These are phyloP conservation scores for Lepilemur ruficaudatus DNA, from an alignment of 2,797 vertebrate genomes.

Conservation along the genomic window DNA sequence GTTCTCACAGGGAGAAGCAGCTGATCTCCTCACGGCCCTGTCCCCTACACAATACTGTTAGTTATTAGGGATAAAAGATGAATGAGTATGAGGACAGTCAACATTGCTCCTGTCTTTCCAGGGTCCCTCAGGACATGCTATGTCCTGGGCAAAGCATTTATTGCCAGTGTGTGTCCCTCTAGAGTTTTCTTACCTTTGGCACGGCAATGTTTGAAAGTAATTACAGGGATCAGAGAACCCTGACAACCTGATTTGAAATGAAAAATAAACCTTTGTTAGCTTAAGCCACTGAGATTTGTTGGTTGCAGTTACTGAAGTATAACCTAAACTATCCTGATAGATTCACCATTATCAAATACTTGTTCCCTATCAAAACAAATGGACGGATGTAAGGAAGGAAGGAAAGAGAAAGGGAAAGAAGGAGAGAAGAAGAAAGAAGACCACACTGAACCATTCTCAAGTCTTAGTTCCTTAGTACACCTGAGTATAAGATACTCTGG, in stretches of 20 bases:
- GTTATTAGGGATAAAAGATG: background rate
- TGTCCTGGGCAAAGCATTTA: background rate
- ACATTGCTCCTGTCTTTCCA: background rate
- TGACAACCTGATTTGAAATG: background rate
- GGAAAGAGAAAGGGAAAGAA: background rate
- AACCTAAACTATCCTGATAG: background rate
- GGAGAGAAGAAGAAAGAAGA: background rate
- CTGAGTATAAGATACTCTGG: background rate
- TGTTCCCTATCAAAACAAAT: background rate
- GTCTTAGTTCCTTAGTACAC: background rate
- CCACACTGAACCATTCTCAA: background rate
- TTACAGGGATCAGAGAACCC: background rate
- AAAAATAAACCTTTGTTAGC: background rate
- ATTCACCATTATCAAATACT: background rate
- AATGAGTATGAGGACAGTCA: background rate
- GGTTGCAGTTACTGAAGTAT: background rate
- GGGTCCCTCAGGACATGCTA: background rate
- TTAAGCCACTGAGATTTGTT: background rate
- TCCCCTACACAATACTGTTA: too few species aligned
- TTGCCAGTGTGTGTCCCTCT: background rate
- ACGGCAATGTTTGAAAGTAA: background rate
- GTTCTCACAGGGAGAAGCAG: too few species aligned
- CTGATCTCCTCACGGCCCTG: too few species aligned
- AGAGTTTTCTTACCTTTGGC: background rate
- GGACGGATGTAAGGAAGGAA: too few species aligned